phyloP scores from a whole-genome alignment of 2,797 vertebrate genomes.

The Parambassis ranga region DNA sequence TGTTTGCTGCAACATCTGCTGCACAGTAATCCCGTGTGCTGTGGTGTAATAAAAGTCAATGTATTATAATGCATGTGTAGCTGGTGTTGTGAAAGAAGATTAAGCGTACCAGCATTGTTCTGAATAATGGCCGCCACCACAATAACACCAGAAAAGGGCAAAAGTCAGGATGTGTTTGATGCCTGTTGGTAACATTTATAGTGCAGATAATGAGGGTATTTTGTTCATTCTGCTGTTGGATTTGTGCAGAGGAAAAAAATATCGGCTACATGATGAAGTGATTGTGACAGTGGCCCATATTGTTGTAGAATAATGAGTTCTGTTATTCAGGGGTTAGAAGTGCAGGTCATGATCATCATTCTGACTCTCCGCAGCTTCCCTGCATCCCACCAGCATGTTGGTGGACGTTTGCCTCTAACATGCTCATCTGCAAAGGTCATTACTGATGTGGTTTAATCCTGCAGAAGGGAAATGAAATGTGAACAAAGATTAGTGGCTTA shows the following conservation, averaged over 20 bases:
- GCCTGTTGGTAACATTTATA: neutral
- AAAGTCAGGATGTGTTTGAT: neutral
- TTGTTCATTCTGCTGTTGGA: neutral
- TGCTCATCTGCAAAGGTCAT: neutral
- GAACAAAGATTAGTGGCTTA: neutral
- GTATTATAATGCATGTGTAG: neutral
- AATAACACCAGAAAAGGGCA: neutral
- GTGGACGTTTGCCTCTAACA: neutral
- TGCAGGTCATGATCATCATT: neutral
- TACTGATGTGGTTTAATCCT: neutral
- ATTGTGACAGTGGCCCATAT: constrained; percentile 7
- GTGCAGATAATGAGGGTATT: neutral
- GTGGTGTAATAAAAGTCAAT: neutral
- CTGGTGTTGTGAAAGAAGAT: constrained; percentile 1
- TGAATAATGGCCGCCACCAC: neutral
- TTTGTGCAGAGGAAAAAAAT: neutral
- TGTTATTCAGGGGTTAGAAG: constrained; percentile 6
- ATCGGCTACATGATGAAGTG: neutral
- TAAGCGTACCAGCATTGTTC: neutral
- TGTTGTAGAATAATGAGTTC: neutral
- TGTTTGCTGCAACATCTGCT: too few species aligned
- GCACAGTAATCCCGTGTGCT: neutral
- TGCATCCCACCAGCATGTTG: neutral
- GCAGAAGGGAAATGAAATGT: neutral
- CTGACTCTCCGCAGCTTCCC: neutral